Evolutionary conservation across 2,113 vertebrate genomes (phyloP), one percentile per base, ranked within the genome.

Genomic region (Jaculus jaculus): DNA sequence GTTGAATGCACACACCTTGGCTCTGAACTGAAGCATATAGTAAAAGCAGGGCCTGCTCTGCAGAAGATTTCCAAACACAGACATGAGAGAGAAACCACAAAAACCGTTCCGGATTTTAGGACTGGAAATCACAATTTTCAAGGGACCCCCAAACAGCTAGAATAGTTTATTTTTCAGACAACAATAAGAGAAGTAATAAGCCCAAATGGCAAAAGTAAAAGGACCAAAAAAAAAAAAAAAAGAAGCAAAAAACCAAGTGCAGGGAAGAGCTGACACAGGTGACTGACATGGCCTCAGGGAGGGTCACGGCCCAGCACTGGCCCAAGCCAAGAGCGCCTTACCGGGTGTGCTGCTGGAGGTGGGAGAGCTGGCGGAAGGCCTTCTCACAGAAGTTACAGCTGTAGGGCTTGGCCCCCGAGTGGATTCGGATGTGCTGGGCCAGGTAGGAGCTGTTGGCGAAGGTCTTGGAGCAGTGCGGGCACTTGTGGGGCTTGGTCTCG

Each of bases 381-480:
- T 99, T 99, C 98, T 99, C 98, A 98, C 99, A 99, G 97, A 98
- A 99, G 96, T 98, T 98, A 98, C 99, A 99, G 96, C 98, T 98
- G 98, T 99, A 99, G 92, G 99, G 99, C 98, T 99, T 99, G 97
- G 99, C 99, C 96, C 99, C 99, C 0, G 99, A 99, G 98, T 99
- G 99, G 97, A 99, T 99, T 87, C 99, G 99, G 96, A 99, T 96
- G 97, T 99, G 99, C 97, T 99, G 99, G 96, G 99, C 99, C 98
- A 99, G 98, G 98, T 99, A 99, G 98, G 99, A 99, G 90, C 98
- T 99, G 98, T 99, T 99, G 98, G 99, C 99, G 96, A 99, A 99
- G 87, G 99, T 99, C 98, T 99, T 99, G 95, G 99, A 99, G 98
- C 99, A 99, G 96, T 99, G 99, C 85, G 99, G 99, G 98, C 99